These are phyloP conservation scores for Schizaphis graminum DNA, from an alignment of 2,888 invertebrate species.

Conservation along the genomic window DNA sequence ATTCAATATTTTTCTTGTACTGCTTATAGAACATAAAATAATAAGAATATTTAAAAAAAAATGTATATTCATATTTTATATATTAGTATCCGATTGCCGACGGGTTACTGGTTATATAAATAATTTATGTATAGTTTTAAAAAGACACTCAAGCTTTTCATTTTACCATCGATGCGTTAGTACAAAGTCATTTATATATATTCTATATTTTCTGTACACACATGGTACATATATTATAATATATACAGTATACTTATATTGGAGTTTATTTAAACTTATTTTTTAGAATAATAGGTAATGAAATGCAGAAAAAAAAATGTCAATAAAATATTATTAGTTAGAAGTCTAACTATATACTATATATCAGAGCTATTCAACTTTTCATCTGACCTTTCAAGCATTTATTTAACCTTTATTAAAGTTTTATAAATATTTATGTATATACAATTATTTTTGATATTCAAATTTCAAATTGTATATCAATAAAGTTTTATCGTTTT, in stretches of 20 bases:
- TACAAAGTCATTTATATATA: not conserved
- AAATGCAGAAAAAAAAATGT: not conserved
- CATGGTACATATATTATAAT: not conserved
- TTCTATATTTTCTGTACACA: not conserved
- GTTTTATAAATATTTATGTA: no score
- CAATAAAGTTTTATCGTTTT: no score
- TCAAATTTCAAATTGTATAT: no score
- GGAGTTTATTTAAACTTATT: not conserved
- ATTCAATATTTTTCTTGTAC: not conserved
- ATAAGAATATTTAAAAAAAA: not conserved
- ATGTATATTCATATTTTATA: not conserved
- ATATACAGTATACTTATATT: not conserved
- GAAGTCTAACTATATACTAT: not conserved
- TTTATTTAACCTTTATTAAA: no score
- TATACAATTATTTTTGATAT: no score
- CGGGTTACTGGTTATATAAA: no score
- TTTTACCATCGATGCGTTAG: not conserved
- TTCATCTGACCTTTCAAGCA: not conserved
- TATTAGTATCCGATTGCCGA: not conserved
- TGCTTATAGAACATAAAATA: not conserved
- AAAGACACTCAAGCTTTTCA: not conserved
- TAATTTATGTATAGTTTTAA: not conserved
- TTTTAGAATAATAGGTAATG: not conserved
- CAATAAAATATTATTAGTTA: not conserved
- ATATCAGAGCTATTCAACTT: not conserved